phyloP scores from a whole-genome alignment of 2,797 vertebrate genomes.

The Dallia pectoralis region DNA sequence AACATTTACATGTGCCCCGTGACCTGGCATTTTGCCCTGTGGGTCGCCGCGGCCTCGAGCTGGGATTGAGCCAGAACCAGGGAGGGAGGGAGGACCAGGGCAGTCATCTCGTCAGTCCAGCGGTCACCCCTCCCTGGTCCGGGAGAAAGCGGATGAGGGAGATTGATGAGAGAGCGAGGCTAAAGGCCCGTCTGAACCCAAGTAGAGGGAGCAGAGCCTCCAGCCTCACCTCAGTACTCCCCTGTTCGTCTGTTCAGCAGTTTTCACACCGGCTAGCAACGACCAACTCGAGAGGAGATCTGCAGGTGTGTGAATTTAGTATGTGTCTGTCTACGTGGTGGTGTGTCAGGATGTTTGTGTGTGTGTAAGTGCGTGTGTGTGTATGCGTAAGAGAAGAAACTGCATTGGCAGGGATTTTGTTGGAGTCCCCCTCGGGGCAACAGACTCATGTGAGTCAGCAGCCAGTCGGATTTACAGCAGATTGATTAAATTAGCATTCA shows the following conservation, averaged over 20 bases:
- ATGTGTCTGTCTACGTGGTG: not conserved
- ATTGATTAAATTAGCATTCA: conserved; percentile 94
- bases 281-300: not conserved
- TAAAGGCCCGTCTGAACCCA: conserved; percentile 30
- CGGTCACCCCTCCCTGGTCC: not conserved
- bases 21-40: not conserved
- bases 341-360: conserved; percentile 4
- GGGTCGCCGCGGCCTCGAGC: conserved; percentile 20
- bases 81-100: not conserved
- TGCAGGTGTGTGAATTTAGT: conserved; percentile 19
- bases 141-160: conserved; percentile 25
- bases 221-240: conserved; percentile 25
- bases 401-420: conserved; percentile 73
- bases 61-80: not conserved
- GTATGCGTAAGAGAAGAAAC: conserved; percentile 51
- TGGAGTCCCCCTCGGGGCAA: conserved; percentile 66
- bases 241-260: conserved; percentile 47
- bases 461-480: conserved; percentile 83
- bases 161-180: conserved; percentile 46
- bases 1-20: conserved; percentile 27
- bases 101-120: not conserved
- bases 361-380: conserved; percentile 12
- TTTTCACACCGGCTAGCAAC: not conserved
- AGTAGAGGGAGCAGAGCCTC: conserved; percentile 34
- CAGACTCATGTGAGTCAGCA: conserved; percentile 87